These are phyloP conservation scores for Agrypnia vestita DNA, from an alignment of 1,140 invertebrate species.

Conservation along the genomic window DNA sequence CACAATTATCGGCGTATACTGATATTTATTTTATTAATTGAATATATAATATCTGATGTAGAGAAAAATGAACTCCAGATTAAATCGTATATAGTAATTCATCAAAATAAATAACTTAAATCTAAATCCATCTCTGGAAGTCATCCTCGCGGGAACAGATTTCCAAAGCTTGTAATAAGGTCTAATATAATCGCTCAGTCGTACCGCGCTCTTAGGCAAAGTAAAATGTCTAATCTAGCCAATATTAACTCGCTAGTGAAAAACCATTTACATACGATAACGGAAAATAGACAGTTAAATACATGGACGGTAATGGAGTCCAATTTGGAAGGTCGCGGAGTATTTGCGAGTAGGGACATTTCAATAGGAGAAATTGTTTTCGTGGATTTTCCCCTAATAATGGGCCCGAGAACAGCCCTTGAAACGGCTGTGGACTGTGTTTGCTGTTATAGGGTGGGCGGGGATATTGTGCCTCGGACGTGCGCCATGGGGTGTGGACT, in stretches of 20 bases:
- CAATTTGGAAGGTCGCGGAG: slow-evolving; percentile 76
- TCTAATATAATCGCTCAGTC: slow-evolving; percentile 45
- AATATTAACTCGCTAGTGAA: slow-evolving; percentile 48
- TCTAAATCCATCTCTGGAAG: slow-evolving; percentile 17
- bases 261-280: slow-evolving; percentile 46
- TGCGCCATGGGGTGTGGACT: slow-evolving; percentile 76
- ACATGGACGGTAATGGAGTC: slow-evolving; percentile 72
- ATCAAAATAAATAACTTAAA: neutral
- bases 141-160: slow-evolving; percentile 4
- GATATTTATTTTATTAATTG: too few relatives aligned
- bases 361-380: slow-evolving; percentile 79
- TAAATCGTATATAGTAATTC: neutral
- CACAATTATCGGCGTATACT: too few relatives aligned
- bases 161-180: slow-evolving; percentile 30
- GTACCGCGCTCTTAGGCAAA: slow-evolving; percentile 2
- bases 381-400: slow-evolving; percentile 77
- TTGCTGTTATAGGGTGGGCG: slow-evolving; percentile 71
- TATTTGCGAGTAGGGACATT: slow-evolving; percentile 79
- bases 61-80: neutral
- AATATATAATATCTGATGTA: too few relatives aligned
- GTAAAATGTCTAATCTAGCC: slow-evolving; percentile 42
- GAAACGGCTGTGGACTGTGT: slow-evolving; percentile 72
- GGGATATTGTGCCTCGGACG: slow-evolving; percentile 66
- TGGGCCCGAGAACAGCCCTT: slow-evolving; percentile 74
- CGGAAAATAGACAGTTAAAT: slow-evolving; percentile 43